Conservation (phyloP, 2,888 invertebrate genomes). For the Ligdia adustata region DNA sequence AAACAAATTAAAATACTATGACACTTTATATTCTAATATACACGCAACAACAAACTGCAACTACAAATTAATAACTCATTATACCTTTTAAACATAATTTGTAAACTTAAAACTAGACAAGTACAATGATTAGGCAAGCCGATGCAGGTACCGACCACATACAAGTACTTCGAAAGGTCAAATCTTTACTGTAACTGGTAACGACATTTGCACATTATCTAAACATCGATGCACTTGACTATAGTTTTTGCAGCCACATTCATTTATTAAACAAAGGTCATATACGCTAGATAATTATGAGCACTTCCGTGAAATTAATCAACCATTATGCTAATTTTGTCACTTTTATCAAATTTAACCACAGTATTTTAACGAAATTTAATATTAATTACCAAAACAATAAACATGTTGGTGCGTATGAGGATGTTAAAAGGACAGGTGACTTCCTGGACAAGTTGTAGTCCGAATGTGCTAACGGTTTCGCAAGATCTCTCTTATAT, state of each 20-base stretch:
- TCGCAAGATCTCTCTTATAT: conserved; percentile 79
- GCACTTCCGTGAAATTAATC: conserved; percentile 13
- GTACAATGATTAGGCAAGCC: conserved; percentile 11
- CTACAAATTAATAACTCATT: not conserved
- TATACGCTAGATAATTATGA: conserved; percentile 4
- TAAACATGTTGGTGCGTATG: conserved; percentile 59
- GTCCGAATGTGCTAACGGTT: conserved; percentile 79
- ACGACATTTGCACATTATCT: conserved; percentile 20
- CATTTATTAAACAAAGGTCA: conserved; percentile 12
- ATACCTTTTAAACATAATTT: not conserved
- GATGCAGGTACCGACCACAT: conserved; percentile 20
- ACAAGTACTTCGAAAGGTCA: conserved; percentile 39
- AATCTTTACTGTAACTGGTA: conserved; percentile 32
- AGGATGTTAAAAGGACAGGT: conserved; percentile 62
- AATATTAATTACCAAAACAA: conserved; percentile 36
- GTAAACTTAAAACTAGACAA: not conserved
- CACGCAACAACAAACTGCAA: not conserved
- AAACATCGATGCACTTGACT: conserved; percentile 26
- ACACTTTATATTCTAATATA: not conserved
- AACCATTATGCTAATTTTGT: conserved; percentile 10
- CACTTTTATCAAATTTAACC: conserved; percentile 11
- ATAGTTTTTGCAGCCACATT: conserved; percentile 29
- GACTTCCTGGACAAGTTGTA: conserved; percentile 76
- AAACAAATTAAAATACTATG: not conserved
- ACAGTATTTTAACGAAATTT: not conserved